Evolutionary conservation across 2,113 vertebrate genomes (phyloP), one percentile per base, ranked within the genome.

Genomic region (Lota lota): DNA sequence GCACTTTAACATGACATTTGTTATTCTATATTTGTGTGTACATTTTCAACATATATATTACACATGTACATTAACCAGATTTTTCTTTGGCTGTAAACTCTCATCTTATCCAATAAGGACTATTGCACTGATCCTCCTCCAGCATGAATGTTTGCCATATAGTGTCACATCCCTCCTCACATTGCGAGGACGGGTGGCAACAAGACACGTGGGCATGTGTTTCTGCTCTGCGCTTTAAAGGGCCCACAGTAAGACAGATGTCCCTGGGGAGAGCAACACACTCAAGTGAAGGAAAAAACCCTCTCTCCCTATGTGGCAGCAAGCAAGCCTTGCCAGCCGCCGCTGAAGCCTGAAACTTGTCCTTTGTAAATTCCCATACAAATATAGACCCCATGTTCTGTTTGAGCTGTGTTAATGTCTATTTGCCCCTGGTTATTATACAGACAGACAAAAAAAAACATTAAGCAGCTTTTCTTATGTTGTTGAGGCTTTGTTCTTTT

Each of bases 201-300:
- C 57, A 68, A 17, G 70, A 66, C 58, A 17, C n/a, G 33, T 71
- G 69, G 62, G 72, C 63, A 63, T 69, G 62, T 69, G 67, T 61
- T 76, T 74, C 40, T 72, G 51, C 69, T 64, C 74, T 60, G 69
- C 65, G 70, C 80, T 70, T 78, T 33, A 64, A 76, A 82, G 75
- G 54, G 47, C 57, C 66, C n/a, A 66, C 70, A 68, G 66, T 61
- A 77, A 76, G 62, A 73, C 62, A 67, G 63, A 19, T 3, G 5
- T 73, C 64, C 24, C 63, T 61, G 28, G 66, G 56, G 67, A 75
- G 56, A 73, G 21, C 0, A 64, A 68, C 63, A 66, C 3, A 16
- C 24, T 67, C 64, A 62, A 65, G n/a, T 77, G 51, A 67, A 61
- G 36, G 36, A 18, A 16, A 64, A 62, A 40, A 18, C 61, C 56